Base-by-base conservation (phyloP, 2,113 vertebrate genomes). In the Daphoenositta chrysoptera region DNA sequence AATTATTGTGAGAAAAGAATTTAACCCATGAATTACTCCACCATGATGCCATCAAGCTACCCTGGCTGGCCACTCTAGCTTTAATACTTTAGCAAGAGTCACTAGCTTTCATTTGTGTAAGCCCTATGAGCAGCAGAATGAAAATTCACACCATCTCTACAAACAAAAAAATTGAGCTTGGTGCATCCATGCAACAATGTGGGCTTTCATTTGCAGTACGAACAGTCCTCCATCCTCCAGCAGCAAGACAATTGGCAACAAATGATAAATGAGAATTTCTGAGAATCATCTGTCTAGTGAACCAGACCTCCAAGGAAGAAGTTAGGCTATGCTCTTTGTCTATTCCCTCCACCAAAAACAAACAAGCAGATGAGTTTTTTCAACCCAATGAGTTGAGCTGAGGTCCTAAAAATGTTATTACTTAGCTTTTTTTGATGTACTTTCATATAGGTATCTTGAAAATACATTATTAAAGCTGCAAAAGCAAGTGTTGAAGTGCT, bases 381-480 rank as follows among this genome's bases (percentile, higher is more conserved):
- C 56, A 64, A 33, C 6, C 2, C 2, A 48, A 5, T 10, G 30
- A 10, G 9, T 75, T 45, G n/a, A 77, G 1, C 0, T 54, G 9
- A 4, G 6, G 1, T 31, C 28, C 19, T 37, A 8, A 71, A 83
- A 37, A 33, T 47, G 4, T 56, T 86, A 22, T 57, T 80, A 40
- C 8, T 73, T 68, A n/a, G n/a, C n/a, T n/a, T n/a, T n/a, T n/a
- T n/a, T n/a, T n/a, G n/a, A n/a, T n/a, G n/a, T n/a, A n/a, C n/a
- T n/a, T n/a, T n/a, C n/a, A n/a, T n/a, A n/a, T n/a, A n/a, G n/a
- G n/a, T n/a, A 2, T 69, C 20, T 69, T 82, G 20, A 58, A 92
- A 89, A 82, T 84, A 27, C 13, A 45, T 79, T 91, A 93, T 94
- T 95, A 63, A 91, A 90, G 31, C 35, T 80, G n/a, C 16, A 91